These are phyloP conservation scores for Porites australiensis DNA, from an alignment of 64 coral and sea anemone species.

Conservation along the genomic window DNA sequence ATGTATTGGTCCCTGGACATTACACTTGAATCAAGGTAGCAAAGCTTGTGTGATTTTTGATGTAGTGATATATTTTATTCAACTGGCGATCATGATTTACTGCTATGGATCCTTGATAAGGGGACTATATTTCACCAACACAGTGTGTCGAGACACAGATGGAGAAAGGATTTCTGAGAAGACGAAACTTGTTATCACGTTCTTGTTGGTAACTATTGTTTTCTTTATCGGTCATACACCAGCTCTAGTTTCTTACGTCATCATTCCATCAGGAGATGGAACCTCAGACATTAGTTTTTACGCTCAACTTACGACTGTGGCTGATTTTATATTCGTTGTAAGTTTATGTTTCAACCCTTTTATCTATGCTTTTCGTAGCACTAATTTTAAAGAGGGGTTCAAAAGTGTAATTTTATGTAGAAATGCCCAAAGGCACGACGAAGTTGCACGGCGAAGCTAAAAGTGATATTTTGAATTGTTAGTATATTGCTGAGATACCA, in stretches of 20 bases:
- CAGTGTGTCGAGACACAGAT: neutral
- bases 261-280: neutral
- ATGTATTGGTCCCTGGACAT: too few relatives aligned
- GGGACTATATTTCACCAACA: slow-evolving; percentile 41
- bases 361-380: neutral
- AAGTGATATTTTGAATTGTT: too few relatives aligned
- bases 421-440: too few relatives aligned
- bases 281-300: too few relatives aligned
- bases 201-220: neutral
- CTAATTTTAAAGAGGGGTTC: neutral
- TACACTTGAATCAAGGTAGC: too few relatives aligned
- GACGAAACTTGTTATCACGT: slow-evolving; percentile 22
- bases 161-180: slow-evolving; percentile 14
- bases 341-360: neutral
- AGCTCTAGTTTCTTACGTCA: neutral
- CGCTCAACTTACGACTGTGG: too few relatives aligned
- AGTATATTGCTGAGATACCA: too few relatives aligned
- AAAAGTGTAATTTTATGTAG: neutral
- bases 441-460: too few relatives aligned
- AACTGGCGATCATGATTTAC: neutral
- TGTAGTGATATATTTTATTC: neutral
- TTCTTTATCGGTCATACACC: neutral
- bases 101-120: slow-evolving; percentile 22
- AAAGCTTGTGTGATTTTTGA: neutral
- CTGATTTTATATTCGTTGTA: neutral